Base-by-base conservation (phyloP, 2,113 vertebrate genomes). In the Oryzias melastigma region DNA sequence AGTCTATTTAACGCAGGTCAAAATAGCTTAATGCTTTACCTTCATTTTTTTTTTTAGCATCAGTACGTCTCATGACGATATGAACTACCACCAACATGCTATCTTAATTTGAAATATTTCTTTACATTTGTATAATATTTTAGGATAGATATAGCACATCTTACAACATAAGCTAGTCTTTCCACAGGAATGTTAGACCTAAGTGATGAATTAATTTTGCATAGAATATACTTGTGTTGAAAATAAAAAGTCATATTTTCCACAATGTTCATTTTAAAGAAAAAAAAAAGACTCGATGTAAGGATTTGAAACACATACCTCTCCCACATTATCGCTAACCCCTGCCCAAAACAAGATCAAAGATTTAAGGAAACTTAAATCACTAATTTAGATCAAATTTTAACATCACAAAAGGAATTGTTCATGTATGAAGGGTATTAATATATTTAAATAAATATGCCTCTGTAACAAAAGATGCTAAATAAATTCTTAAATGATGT, bases 401-500 rank as follows among this genome's bases (percentile, higher is more conserved):
- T 12, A 12, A 35, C 35, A 35, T 1, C 35, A 8, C 8, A 35
- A 35, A 12, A 35, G 12, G 35, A 3, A 3, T 12, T 35, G 35
- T 35, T 8, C 10, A 2, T 12, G 65, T 83, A 88, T 60, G 81
- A 87, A 87, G 84, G 29, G 83, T 86, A 82, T 83, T 66, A 81
- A 82, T 86, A 80, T 91, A 84, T 84, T 60, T 83, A 58, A 81
- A 86, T 71, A 85, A 60, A 85, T 85, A 87, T 86, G 83, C 86
- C 81, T 83, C 65, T 80, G 81, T 64, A 84, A 87, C 73, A 81
- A 82, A 89, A 85, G 85, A 80, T 85, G 83, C 77, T 87, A 35
- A 35, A 35, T 12, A 8, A 35, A 12, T 35, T 12, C 76, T 87
- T 92, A 99, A 91, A 98, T 98, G 71, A 99, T 94, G 86, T 98